Percentiles rank a stretch among this genome's conserved stretches.
These are phyloP conservation scores for Hoplodrina ambigua DNA, from an alignment of 2,888 invertebrate genomes.

Conservation along the genomic window DNA sequence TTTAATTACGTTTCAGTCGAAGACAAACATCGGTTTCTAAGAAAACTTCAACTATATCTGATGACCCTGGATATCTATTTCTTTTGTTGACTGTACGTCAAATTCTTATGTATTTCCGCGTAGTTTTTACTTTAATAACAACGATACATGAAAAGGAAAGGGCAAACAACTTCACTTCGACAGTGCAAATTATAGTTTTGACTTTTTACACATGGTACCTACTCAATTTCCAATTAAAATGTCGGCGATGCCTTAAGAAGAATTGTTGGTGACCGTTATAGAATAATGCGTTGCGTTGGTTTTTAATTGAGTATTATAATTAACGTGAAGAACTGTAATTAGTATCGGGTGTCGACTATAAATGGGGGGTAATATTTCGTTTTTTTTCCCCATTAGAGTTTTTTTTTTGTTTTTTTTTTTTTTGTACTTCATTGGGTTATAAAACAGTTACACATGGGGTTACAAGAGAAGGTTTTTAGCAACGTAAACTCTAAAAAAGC, in stretches of 20 bases:
- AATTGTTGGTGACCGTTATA: slow-evolving; percentile 1
- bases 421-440: no score
- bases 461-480: no score
- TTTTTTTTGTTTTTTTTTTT: no score
- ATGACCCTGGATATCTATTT: no score
- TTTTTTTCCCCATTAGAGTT: no score
- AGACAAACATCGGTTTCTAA: no score
- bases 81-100: no score
- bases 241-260: background rate
- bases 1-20: no score
- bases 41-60: no score
- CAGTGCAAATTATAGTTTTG: slow-evolving; percentile 17
- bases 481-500: no score
- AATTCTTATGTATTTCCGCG: slow-evolving; percentile 22
- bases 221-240: slow-evolving; percentile 30
- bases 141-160: slow-evolving; percentile 24
- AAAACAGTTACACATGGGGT: no score
- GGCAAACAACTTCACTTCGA: slow-evolving; percentile 15
- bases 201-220: background rate
- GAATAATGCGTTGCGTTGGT: slow-evolving; percentile 26
- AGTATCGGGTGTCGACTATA: background rate
- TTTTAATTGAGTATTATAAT: slow-evolving; percentile 29
- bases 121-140: slow-evolving; percentile 1
- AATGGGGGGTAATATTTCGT: background rate
- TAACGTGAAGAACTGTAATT: slow-evolving; percentile 9